These are phyloP conservation scores for Zosterops japonicus DNA, from an alignment of 2,113 vertebrate species.

Conservation along the genomic window DNA sequence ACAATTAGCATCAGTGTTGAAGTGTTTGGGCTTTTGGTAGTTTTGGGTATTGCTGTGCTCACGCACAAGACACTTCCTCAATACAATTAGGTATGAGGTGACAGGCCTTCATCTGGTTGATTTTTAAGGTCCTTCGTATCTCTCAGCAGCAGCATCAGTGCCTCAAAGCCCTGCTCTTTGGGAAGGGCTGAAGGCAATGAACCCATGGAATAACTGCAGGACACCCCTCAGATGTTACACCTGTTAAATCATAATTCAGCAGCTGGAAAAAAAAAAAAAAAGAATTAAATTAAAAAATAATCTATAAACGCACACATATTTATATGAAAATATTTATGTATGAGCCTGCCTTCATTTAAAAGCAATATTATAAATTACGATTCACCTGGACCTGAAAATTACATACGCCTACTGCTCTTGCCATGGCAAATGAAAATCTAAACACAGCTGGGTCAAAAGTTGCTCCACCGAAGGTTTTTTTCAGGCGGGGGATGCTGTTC, in stretches of 20 bases:
- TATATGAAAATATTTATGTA: neutral
- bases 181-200: neutral
- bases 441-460: slow-evolving; percentile 23
- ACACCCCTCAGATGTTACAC: neutral
- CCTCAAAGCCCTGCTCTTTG: neutral
- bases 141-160: slow-evolving; percentile 24
- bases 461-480: neutral
- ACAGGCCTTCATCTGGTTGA: slow-evolving; percentile 6
- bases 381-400: neutral
- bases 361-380: neutral
- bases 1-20: no score
- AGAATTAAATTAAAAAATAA: neutral
- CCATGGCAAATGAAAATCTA: neutral
- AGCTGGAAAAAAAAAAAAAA: neutral
- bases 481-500: neutral
- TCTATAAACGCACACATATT: neutral
- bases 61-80: neutral
- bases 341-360: neutral
- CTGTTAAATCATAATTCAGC: neutral
- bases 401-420: neutral
- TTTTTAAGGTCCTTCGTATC: slow-evolving; percentile 59
- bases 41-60: neutral
- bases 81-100: slow-evolving; percentile 21
- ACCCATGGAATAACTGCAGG: neutral
- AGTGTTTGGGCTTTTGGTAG: no score